Conservation (phyloP, 2,797 vertebrate species). For the Bradypus variegatus region DNA sequence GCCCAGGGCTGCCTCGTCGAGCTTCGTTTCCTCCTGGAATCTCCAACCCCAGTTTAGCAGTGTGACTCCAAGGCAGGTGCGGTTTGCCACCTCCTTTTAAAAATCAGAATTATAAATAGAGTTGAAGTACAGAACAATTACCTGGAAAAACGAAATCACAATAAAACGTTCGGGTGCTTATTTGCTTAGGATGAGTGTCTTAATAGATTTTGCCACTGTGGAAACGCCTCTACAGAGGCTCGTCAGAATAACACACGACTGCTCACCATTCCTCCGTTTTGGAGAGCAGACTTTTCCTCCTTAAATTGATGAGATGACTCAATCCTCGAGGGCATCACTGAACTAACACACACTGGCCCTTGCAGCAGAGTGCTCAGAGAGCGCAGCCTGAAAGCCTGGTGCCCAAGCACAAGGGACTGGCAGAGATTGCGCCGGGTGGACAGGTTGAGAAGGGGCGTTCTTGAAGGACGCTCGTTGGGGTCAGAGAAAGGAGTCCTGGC, state of each 20-base stretch:
- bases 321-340: not conserved
- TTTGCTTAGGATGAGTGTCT: not conserved
- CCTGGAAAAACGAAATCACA: not conserved
- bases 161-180: not conserved
- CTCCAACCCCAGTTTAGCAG: not conserved
- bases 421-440: not conserved
- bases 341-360: not conserved
- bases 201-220: not conserved
- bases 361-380: not conserved
- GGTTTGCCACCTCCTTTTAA: not conserved
- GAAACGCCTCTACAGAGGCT: not conserved
- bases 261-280: not conserved
- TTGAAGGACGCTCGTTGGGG: no score
- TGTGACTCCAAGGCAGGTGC: not conserved
- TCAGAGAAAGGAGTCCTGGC: not conserved
- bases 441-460: not conserved
- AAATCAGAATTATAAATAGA: not conserved
- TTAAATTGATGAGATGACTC: not conserved
- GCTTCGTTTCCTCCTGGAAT: not conserved
- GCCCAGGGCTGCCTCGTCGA: not conserved
- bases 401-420: not conserved
- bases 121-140: not conserved
- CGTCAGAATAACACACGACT: not conserved
- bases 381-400: not conserved
- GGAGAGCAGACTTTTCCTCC: not conserved